Conservation (phyloP, 2,113 vertebrate species). For the Bostrychus sinensis region DNA sequence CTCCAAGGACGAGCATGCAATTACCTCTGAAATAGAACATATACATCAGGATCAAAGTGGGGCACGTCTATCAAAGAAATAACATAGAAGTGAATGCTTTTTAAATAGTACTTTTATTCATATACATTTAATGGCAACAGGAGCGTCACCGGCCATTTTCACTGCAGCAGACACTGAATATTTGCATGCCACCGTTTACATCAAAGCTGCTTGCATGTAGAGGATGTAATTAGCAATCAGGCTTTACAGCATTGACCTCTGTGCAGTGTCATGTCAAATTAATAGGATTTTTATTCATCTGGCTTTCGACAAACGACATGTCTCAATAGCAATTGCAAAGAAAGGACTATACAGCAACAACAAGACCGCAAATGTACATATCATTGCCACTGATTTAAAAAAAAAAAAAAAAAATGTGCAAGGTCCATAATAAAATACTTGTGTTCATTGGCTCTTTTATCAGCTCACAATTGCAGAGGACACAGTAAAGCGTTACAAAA, state of each 20-base stretch:
- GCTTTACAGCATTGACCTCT: neutral
- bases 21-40: neutral
- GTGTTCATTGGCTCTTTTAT: constrained; percentile 10
- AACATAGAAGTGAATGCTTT: neutral
- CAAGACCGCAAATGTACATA: neutral
- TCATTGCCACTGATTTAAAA: neutral
- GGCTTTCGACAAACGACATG: constrained; percentile 16
- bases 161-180: constrained; percentile 16
- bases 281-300: constrained; percentile 1
- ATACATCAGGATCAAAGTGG: neutral
- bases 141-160: constrained; percentile 3
- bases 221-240: neutral
- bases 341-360: constrained; percentile 3
- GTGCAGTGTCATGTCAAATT: neutral
- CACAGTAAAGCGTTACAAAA: constrained; percentile 15
- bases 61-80: neutral
- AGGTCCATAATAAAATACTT: constrained; percentile 4
- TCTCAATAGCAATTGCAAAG: neutral
- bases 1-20: neutral
- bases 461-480: constrained; percentile 17
- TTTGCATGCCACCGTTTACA: constrained; percentile 12
- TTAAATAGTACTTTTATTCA: constrained; percentile 46
- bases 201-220: constrained; percentile 1
- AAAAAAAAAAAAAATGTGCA: neutral
- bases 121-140: constrained; percentile 28